Percentiles rank a stretch among this genome's conserved stretches.
These are phyloP conservation scores for Diogma glabrata DNA, from an alignment of 2,888 invertebrate species.

Conservation along the genomic window DNA sequence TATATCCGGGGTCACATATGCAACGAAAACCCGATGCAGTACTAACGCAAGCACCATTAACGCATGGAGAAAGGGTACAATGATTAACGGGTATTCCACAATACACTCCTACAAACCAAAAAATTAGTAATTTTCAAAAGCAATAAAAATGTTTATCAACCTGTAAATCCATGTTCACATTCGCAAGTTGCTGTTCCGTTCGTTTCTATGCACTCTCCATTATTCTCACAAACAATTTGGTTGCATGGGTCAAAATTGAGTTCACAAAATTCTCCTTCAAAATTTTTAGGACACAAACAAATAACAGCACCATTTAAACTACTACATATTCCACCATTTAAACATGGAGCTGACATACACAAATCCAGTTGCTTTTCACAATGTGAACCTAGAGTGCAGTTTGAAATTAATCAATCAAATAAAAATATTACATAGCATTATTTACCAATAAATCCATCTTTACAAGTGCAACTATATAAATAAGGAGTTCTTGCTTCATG, in stretches of 20 bases:
- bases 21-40: conserved; percentile 37
- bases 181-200: conserved; percentile 23
- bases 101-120: no score
- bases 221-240: conserved; percentile 32
- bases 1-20: conserved; percentile 38
- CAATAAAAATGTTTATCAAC: no score
- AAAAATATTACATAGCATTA: no score
- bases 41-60: conserved; percentile 34
- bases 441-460: conserved; percentile 35
- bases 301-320: conserved; percentile 22
- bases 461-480: conserved; percentile 38
- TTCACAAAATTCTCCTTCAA: conserved; percentile 40
- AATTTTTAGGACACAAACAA: conserved; percentile 42
- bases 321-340: conserved; percentile 41
- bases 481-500: conserved; percentile 25
- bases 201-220: conserved; percentile 33
- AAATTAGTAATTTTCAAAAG: no score
- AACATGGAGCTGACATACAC: conserved; percentile 43
- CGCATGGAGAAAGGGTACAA: conserved; percentile 38
- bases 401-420: no score
- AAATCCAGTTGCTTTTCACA: conserved; percentile 40
- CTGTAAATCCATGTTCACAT: conserved; percentile 24
- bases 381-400: conserved; percentile 38
- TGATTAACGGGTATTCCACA: conserved; percentile 41
- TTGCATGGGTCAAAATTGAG: conserved; percentile 25